Conservation (phyloP, 2,888 invertebrate genomes). For the Cheilosia vernalis region DNA sequence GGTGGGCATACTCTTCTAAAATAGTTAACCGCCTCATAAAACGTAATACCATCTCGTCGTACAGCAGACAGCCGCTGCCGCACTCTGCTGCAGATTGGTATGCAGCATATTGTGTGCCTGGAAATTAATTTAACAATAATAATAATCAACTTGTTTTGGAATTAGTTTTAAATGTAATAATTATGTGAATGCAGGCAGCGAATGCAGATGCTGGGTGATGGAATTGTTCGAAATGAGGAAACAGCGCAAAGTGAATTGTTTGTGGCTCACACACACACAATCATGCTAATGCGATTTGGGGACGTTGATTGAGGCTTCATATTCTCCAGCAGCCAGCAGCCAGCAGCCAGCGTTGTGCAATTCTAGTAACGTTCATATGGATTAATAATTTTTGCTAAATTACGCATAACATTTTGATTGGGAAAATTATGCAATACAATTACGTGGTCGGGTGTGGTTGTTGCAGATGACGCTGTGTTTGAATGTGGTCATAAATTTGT, state of each 20-base stretch:
- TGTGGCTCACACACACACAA: background rate
- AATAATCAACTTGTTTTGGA: conserved; percentile 58
- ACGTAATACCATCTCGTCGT: conserved; percentile 8
- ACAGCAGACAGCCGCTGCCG: background rate
- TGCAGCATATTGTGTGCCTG: conserved; percentile 7
- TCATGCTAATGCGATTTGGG: conserved; percentile 24
- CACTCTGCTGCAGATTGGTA: too few relatives aligned
- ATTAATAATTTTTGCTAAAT: conserved; percentile 37
- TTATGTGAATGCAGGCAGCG: conserved; percentile 28
- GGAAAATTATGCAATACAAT: background rate
- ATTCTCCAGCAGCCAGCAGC: background rate
- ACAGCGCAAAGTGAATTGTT: conserved; percentile 25
- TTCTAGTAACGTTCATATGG: conserved; percentile 13
- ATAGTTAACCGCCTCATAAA: conserved; percentile 56
- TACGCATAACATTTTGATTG: conserved; percentile 36
- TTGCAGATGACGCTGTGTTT: background rate
- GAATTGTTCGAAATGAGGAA: conserved; percentile 2
- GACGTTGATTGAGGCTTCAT: conserved; percentile 25
- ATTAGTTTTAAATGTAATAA: conserved; percentile 62
- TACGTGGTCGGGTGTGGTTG: background rate
- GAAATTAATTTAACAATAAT: conserved; percentile 57
- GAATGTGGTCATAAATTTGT: background rate
- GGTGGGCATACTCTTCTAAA: conserved; percentile 16
- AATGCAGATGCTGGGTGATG: conserved; percentile 27
- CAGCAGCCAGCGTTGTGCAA: background rate